Evolutionary conservation across 2,797 vertebrate species (phyloP), one percentile per base, ranked within the genome.

Genomic region (Chelonia mydas): DNA sequence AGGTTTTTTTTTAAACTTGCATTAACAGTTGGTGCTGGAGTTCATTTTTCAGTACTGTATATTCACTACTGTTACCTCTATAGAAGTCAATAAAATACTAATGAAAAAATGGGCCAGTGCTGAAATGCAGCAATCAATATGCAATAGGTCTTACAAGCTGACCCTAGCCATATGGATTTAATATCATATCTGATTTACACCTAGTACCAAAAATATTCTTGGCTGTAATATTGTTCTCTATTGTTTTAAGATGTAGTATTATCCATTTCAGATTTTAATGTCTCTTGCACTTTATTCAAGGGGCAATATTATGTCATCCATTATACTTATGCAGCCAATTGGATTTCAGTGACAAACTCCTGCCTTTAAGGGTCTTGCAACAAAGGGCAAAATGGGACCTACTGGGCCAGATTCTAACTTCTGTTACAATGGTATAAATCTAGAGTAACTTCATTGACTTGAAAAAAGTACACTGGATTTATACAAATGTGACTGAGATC

Each of bases 111-210:
- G 79, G 90, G 65, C 65, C 94, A 90, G 2, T 68, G 83, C 61
- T 77, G 74, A 95, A 88, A 93, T 91, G 45, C 88, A 92, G 89
- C 4, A 3, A 95, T 97, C 94, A 90, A 96, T 96, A 94, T 95
- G 84, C 92, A 96, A 93, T 96, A 92, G 89, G 94, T 93, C 84
- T 98, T 97, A 97, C 83, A 94, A 90, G 88, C 90, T 97, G 86
- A 97, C 95, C 84, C 93, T 97, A 96, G 96, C 96, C 92, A 91
- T 97, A 97, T 97, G 83, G 97, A 98, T 98, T 98, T 98, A 97
- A 94, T 93, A 97, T 97, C 94, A 94, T 89, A 57, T 95, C 88
- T 97, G 97, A 97, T 98, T 97, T 97, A 97, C 85, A 95, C 78
- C 82, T 95, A 93, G 87, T 93, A 87, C 93, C 94, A 89, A 88